Evolutionary conservation across 1,140 invertebrate genomes (phyloP).

Genomic region (Pectinophora gossypiella): DNA sequence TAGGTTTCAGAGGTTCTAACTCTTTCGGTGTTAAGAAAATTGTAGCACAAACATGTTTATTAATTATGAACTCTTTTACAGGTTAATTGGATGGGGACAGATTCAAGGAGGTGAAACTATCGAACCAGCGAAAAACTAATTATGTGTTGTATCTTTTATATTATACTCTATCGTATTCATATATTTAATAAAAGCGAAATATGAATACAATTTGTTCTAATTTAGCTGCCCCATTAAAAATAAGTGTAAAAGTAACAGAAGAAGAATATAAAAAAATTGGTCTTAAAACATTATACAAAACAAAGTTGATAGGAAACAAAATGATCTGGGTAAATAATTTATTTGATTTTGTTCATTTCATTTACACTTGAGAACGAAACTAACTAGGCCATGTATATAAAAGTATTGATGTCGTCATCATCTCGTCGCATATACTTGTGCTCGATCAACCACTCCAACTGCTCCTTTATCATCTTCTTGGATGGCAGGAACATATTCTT

Average conservation of each 20-base stretch:
- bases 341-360: conserved; percentile 51
- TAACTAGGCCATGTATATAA: conserved; percentile 96
- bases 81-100: conserved; percentile 97
- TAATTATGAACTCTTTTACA: conserved; percentile 72
- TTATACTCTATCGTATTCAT: conserved; percentile 37
- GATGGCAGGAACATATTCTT: conserved; percentile 99
- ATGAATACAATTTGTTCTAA: no score
- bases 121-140: conserved; percentile 79
- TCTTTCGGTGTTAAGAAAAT: no score
- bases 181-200: conserved; percentile 50
- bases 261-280: no score
- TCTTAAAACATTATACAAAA: no score
- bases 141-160: conserved; percentile 36
- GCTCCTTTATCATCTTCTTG: conserved; percentile 99
- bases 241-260: no score
- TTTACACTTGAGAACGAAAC: conserved; percentile 30
- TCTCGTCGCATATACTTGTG: conserved; percentile 98
- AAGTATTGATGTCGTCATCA: conserved; percentile 98
- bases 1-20: no score
- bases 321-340: conserved; percentile 48
- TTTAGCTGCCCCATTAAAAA: no score
- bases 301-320: neutral
- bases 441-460: conserved; percentile 99
- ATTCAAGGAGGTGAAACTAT: conserved; percentile 95
- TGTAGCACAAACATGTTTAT: no score